Evolutionary conservation across 30 jellyfish, hydroid and myxozoan species (phyloP), one percentile per base, ranked within the genome.

Genomic region (Cassiopea andromeda): DNA sequence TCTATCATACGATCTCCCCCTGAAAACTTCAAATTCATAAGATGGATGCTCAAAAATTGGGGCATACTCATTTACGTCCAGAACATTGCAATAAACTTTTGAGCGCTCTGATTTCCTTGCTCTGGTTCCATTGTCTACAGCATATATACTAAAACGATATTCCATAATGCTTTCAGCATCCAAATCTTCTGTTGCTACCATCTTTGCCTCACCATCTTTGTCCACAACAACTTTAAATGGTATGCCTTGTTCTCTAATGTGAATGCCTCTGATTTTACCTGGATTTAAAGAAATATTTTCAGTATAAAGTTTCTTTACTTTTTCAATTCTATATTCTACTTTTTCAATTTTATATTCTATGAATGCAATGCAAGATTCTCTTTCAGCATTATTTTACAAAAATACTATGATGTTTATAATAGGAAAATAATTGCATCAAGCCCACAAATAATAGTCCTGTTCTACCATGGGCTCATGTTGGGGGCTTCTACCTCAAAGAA

Each of bases 101-200:
- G 97, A 90, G 43, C 97, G 79, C 66, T 90, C 97, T 19, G 97
- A 90, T 83, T 90, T 90, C 77, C 97, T 82, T n/a, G 97, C 92
- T 46, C 97, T 74, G 75, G 90, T 90, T 48, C 93, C 97, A 27
- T 90, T 83, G 54, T 90, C 97, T 44, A 90, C 97, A 1, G 97
- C 97, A 77, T 73, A 90, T 18, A 90, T 83, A 43, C 93, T 90
- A 57, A 90, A 90, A 5, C 89, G 83, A 69, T 90, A 90, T 69
- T 90, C 97, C 44, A 64, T 8, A 50, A 83, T 78, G 61, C 73
- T 90, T 81, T 90, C 97, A 1, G 97, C 97, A 77, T 90, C 93
- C 80, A 90, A 58, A 44, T 90, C 97, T 19, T 75, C 93, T 4
- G 88, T 70, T n/a, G 91, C 93, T n/a, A 90, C 90, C 49, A 90